Conservation (phyloP, 2,113 vertebrate genomes). For the Lepisosteus osseus region DNA sequence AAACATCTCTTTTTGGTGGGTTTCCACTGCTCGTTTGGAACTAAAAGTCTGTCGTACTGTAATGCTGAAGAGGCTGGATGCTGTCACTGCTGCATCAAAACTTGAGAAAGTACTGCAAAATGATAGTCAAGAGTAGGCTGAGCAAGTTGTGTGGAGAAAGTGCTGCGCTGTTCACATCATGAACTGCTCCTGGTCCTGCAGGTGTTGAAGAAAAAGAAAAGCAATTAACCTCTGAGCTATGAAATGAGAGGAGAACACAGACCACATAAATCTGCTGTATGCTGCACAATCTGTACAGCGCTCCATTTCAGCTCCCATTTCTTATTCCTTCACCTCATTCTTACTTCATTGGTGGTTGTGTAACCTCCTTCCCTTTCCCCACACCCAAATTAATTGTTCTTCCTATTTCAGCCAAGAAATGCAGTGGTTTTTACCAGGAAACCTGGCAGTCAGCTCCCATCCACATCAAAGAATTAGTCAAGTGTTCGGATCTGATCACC, state of each 20-base stretch:
- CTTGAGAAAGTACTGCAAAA: conserved; percentile 77
- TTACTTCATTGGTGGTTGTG: too few relatives aligned
- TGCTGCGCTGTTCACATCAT: conserved; percentile 75
- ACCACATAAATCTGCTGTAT: background rate
- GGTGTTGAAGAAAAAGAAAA: conserved; percentile 27
- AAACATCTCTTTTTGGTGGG: conserved; percentile 48
- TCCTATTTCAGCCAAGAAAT: too few relatives aligned
- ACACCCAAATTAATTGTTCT: too few relatives aligned
- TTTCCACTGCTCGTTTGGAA: conserved; percentile 58
- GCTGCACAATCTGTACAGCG: background rate
- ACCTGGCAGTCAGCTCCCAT: too few relatives aligned
- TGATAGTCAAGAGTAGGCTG: conserved; percentile 75
- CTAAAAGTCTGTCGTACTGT: conserved; percentile 66
- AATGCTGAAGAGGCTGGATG: conserved; percentile 56
- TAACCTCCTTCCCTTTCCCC: too few relatives aligned
- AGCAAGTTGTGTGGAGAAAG: conserved; percentile 64
- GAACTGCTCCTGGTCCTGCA: conserved; percentile 86
- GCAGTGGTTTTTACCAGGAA: too few relatives aligned
- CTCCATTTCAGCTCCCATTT: too few relatives aligned
- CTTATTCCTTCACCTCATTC: too few relatives aligned
- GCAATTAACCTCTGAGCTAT: background rate
- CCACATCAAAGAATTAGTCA: too few relatives aligned
- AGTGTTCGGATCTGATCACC: too few relatives aligned
- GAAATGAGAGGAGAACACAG: background rate
- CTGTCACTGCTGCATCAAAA: conserved; percentile 81